Conservation (phyloP, 2,797 vertebrate species). For the Myripristis jacobus region DNA sequence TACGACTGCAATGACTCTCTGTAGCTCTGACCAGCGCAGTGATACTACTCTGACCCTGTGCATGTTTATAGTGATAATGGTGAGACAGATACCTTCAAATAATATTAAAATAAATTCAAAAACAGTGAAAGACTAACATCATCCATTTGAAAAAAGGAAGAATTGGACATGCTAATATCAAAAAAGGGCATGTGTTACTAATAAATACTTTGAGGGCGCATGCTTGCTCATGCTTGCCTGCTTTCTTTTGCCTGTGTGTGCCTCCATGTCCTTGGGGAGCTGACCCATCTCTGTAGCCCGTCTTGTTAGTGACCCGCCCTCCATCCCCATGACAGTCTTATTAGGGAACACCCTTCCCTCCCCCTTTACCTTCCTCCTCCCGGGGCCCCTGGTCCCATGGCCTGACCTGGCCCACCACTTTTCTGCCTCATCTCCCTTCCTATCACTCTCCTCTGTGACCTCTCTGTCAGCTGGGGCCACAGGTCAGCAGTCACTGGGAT, state of each 20-base stretch:
- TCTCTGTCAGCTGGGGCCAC: constrained; percentile 39
- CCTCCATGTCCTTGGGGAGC: constrained; percentile 21
- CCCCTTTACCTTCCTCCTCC: too few relatives aligned
- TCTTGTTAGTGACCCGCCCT: constrained; percentile 27
- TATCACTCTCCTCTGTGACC: constrained; percentile 52
- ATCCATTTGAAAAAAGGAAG: too few relatives aligned
- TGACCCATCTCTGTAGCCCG: constrained; percentile 36
- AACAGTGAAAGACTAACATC: too few relatives aligned
- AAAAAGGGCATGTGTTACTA: too few relatives aligned
- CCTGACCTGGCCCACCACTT: constrained; percentile 50
- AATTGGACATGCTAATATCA: too few relatives aligned
- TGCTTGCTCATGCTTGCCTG: background rate
- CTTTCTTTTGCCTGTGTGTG: background rate
- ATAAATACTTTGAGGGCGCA: background rate
- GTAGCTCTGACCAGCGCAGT: too few relatives aligned
- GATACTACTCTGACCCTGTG: too few relatives aligned
- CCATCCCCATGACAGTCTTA: constrained; percentile 33
- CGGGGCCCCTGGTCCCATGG: constrained; percentile 24
- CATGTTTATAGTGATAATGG: too few relatives aligned
- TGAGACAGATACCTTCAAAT: too few relatives aligned
- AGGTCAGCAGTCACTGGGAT: constrained; percentile 57
- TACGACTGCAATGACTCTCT: too few relatives aligned
- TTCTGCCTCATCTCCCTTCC: constrained; percentile 65
- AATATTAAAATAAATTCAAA: too few relatives aligned
- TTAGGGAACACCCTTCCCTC: constrained; percentile 1